Evolutionary conservation across 2,888 invertebrate genomes (phyloP).

Genomic region (Belgica antarctica): DNA sequence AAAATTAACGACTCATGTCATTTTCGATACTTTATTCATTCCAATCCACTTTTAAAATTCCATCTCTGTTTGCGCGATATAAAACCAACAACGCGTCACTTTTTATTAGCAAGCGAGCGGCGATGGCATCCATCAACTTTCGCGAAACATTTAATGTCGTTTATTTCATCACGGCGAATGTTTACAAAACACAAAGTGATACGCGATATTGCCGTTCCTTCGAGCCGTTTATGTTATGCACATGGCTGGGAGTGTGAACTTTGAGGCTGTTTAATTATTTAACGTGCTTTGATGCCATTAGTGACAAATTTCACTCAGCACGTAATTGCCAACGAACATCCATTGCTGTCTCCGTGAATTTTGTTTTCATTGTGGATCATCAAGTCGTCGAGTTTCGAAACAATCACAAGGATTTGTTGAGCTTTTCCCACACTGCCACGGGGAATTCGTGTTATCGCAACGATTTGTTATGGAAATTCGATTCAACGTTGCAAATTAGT

Average conservation of each 20-base stretch:
- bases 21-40: no score
- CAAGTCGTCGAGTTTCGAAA: no score
- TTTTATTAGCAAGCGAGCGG: no score
- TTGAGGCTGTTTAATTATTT: background rate
- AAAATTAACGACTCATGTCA: no score
- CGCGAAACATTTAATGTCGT: background rate
- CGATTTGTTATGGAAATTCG: conserved; percentile 7
- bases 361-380: no score
- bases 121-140: background rate
- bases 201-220: background rate
- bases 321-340: no score
- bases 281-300: background rate
- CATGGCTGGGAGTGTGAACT: background rate
- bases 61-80: no score
- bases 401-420: no score
- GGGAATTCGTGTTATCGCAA: background rate
- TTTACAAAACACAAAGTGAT: background rate
- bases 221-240: background rate
- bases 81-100: no score
- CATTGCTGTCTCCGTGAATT: no score
- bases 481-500: background rate
- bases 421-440: conserved; percentile 12
- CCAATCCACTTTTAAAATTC: no score
- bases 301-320: no score
- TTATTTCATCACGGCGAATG: background rate